A percentile compares a stretch with the other conserved stretches of the same genome.
Evolutionary conservation across 1,140 invertebrate species (phyloP).

Genomic region (Neocloeon triangulifer): DNA sequence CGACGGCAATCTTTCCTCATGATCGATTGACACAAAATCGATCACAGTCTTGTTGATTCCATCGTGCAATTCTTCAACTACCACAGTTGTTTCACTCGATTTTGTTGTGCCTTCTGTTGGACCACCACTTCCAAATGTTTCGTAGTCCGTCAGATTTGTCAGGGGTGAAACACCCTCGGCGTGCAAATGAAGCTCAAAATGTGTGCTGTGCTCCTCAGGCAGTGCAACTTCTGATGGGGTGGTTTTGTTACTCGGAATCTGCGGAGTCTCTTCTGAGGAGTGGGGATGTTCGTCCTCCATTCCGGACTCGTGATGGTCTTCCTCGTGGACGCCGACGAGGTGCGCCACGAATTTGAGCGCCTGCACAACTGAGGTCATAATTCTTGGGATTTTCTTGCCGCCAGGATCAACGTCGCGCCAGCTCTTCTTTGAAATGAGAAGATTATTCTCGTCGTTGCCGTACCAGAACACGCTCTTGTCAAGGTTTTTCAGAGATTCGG

Average conservation of each 20-base stretch:
- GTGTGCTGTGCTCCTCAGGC: neutral
- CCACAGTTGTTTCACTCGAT: no score
- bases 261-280: no score
- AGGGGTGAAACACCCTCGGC: no score
- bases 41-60: no score
- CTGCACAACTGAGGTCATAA: slow-evolving; percentile 11
- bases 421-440: slow-evolving; percentile 9
- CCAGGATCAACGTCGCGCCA: slow-evolving; percentile 12
- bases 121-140: neutral
- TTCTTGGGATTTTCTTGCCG: slow-evolving; percentile 12
- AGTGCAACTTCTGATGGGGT: neutral
- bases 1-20: no score
- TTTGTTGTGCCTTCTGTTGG: no score
- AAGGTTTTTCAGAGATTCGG: slow-evolving; percentile 11
- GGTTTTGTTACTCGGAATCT: neutral
- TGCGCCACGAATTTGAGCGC: slow-evolving; percentile 11
- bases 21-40: no score
- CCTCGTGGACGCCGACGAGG: slow-evolving; percentile 11
- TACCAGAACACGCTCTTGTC: slow-evolving; percentile 13
- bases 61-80: no score
- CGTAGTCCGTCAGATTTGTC: neutral
- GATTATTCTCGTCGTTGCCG: slow-evolving; percentile 8
- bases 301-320: slow-evolving; percentile 1
- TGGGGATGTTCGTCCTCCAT: no score
- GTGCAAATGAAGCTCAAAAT: neutral